Evolutionary conservation across 2,797 vertebrate species (phyloP).

Genomic region (Sandelia bainsii): DNA sequence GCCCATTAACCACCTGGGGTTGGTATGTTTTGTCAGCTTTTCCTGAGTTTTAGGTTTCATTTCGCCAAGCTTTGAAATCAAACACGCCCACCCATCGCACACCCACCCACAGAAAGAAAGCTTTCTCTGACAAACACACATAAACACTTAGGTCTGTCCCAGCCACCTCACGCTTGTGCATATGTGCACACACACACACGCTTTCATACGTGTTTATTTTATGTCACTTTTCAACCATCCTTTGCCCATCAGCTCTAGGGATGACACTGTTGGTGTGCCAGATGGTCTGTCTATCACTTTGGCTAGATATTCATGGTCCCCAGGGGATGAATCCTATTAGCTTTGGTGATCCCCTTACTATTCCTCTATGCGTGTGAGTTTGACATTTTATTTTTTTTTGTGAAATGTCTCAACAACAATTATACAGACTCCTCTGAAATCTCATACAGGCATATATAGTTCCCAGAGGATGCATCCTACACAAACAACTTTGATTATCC

Average conservation of each 20-base stretch:
- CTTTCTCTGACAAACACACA: conserved; percentile 63
- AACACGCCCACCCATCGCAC: conserved; percentile 60
- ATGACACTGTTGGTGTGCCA: not conserved
- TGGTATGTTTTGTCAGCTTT: conserved; percentile 87
- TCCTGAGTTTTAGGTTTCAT: conserved; percentile 83
- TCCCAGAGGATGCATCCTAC: too few relatives aligned
- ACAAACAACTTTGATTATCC: too few relatives aligned
- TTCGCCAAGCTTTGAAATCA: conserved; percentile 83
- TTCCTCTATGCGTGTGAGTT: not conserved
- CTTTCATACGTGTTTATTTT: not conserved
- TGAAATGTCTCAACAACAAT: too few relatives aligned
- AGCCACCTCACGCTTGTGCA: conserved; percentile 1
- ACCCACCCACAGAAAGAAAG: conserved; percentile 62
- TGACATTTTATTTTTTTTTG: too few relatives aligned
- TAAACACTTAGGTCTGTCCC: conserved; percentile 46
- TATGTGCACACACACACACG: not conserved
- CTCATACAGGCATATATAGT: too few relatives aligned
- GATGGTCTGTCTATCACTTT: not conserved
- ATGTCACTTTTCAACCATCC: not conserved
- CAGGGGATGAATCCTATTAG: not conserved
- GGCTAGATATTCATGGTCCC: not conserved
- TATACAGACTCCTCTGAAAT: too few relatives aligned
- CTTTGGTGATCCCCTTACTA: not conserved
- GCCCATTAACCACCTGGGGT: conserved; percentile 88
- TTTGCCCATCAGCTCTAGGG: not conserved